These are phyloP conservation scores for Streptopelia turtur DNA, from an alignment of 2,797 vertebrate species.

Conservation along the genomic window DNA sequence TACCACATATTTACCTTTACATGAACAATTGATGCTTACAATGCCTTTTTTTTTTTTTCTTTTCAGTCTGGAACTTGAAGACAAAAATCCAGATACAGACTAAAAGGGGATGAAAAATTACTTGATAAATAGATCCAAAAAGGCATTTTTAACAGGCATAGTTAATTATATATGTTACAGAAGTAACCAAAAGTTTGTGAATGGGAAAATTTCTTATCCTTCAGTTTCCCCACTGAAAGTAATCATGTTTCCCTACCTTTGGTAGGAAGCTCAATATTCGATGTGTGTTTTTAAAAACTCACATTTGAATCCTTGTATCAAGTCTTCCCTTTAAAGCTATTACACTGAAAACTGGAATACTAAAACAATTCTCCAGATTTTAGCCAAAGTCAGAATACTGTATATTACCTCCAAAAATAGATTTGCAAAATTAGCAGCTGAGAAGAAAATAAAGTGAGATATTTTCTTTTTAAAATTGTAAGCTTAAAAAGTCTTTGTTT, in stretches of 20 bases:
- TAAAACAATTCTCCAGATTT: conserved; percentile 19
- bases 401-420: conserved; percentile 27
- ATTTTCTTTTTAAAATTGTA: conserved; percentile 26
- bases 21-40: not conserved
- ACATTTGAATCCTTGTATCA: not conserved
- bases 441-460: not conserved
- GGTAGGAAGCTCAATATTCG: not conserved
- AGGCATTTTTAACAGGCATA: not conserved
- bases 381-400: conserved; percentile 34
- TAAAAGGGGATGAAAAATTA: not conserved
- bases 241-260: not conserved
- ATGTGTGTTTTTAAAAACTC: not conserved
- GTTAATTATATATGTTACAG: not conserved
- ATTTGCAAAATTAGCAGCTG: conserved; percentile 48
- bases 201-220: not conserved
- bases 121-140: not conserved
- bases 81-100: not conserved
- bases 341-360: conserved; percentile 11
- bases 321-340: not conserved
- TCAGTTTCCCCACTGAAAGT: not conserved
- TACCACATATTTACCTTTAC: not conserved
- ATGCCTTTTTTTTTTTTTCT: not conserved
- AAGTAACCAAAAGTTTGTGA: not conserved
- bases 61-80: not conserved
- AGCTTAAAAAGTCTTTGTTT: conserved; percentile 37